Conservation (phyloP, 2,888 invertebrate genomes). For the Epinotia ramella region DNA sequence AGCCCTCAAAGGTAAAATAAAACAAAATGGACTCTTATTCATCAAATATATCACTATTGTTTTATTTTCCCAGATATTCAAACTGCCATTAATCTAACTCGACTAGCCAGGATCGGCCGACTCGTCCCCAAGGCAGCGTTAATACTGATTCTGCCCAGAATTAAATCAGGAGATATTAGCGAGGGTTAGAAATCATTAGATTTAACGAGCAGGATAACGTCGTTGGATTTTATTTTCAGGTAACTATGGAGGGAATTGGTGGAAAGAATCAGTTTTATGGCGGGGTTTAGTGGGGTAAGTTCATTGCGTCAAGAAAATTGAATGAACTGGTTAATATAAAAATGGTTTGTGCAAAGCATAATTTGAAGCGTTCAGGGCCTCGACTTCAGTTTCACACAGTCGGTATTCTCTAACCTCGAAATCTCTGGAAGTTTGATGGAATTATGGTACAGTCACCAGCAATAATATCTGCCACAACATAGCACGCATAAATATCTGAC, state of each 20-base stretch:
- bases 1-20: no score
- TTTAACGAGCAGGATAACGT: constrained; percentile 43
- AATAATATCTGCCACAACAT: no score
- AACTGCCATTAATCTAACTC: constrained; percentile 34
- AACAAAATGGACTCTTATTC: no score
- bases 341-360: neutral
- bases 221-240: constrained; percentile 36
- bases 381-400: neutral
- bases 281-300: neutral
- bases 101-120: constrained; percentile 6
- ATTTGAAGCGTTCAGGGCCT: neutral
- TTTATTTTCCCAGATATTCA: constrained; percentile 10
- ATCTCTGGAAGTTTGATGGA: no score
- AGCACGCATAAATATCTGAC: no score
- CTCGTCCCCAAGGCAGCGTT: constrained; percentile 31
- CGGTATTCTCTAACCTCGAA: neutral
- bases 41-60: neutral
- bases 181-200: constrained; percentile 41
- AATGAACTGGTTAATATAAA: neutral
- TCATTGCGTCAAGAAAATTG: neutral
- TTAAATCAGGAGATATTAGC: constrained; percentile 44
- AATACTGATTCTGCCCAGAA: constrained; percentile 41
- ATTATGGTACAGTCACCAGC: no score
- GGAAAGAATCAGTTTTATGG: constrained; percentile 20
- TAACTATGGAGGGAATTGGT: constrained; percentile 30